Conservation (phyloP, 1,140 invertebrate species). For the Musca vetustissima region DNA sequence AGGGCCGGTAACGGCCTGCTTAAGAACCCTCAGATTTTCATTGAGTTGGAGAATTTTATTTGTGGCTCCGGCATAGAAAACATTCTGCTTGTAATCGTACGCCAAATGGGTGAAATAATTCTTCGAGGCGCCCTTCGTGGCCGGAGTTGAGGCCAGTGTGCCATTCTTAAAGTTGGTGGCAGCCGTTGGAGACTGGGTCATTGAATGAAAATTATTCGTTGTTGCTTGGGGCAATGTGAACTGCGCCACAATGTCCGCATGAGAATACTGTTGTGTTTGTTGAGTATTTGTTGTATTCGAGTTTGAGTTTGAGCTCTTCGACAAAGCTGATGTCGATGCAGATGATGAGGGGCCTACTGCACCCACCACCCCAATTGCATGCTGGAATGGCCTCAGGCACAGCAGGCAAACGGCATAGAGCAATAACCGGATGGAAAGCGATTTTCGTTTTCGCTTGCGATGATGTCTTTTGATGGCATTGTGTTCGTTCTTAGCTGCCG, state of each 20-base stretch:
- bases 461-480: too few relatives aligned
- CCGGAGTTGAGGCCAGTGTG: not conserved
- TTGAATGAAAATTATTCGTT: conserved; percentile 20
- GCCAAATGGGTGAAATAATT: conserved; percentile 61
- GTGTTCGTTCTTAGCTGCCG: too few relatives aligned
- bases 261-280: conserved; percentile 13
- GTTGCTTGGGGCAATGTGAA: conserved; percentile 36
- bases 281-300: conserved; percentile 12
- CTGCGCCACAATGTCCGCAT: conserved; percentile 48
- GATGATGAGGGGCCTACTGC: too few relatives aligned
- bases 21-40: conserved; percentile 69
- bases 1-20: conserved; percentile 71
- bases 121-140: conserved; percentile 25
- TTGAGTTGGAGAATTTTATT: conserved; percentile 84
- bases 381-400: too few relatives aligned
- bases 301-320: not conserved
- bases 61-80: conserved; percentile 75
- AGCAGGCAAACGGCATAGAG: too few relatives aligned
- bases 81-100: conserved; percentile 62
- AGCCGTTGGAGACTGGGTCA: not conserved
- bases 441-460: too few relatives aligned
- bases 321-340: too few relatives aligned
- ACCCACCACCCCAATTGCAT: too few relatives aligned
- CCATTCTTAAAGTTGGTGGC: too few relatives aligned
- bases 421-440: too few relatives aligned